Evolutionary conservation across 2,888 invertebrate genomes (phyloP).

Genomic region (Steinernema scapterisci): DNA sequence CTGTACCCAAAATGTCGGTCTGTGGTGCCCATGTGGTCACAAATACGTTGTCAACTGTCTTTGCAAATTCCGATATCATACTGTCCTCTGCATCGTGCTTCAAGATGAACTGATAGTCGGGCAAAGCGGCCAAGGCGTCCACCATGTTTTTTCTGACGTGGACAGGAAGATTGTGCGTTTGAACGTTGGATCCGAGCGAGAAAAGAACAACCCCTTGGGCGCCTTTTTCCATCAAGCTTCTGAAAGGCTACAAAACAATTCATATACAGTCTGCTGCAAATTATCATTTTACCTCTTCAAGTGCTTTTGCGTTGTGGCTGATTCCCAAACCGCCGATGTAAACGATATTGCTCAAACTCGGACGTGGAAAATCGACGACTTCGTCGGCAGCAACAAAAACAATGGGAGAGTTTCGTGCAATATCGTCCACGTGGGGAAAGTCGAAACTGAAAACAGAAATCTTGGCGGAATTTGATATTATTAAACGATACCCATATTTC

Average conservation of each 20-base stretch:
- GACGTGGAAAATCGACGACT: slow-evolving; percentile 35
- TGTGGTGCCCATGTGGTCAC: slow-evolving; percentile 55
- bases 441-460: no score
- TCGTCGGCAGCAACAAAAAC: slow-evolving; percentile 35
- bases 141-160: slow-evolving; percentile 34
- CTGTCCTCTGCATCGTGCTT: slow-evolving; percentile 47
- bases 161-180: slow-evolving; percentile 26
- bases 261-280: background rate
- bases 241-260: background rate
- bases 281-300: slow-evolving; percentile 2
- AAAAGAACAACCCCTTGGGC: slow-evolving; percentile 46
- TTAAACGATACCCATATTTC: no score
- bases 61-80: slow-evolving; percentile 37
- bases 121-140: slow-evolving; percentile 21
- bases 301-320: background rate
- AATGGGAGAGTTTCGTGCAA: slow-evolving; percentile 22
- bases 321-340: slow-evolving; percentile 35
- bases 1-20: slow-evolving; percentile 46
- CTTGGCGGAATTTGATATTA: no score
- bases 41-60: slow-evolving; percentile 47
- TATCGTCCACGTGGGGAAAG: slow-evolving; percentile 33
- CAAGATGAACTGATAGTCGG: slow-evolving; percentile 40
- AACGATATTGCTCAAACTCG: slow-evolving; percentile 28
- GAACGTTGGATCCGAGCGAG: slow-evolving; percentile 34
- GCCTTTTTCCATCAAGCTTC: background rate